Base-by-base conservation (phyloP, 2,888 invertebrate species). In the Luperina testacea region DNA sequence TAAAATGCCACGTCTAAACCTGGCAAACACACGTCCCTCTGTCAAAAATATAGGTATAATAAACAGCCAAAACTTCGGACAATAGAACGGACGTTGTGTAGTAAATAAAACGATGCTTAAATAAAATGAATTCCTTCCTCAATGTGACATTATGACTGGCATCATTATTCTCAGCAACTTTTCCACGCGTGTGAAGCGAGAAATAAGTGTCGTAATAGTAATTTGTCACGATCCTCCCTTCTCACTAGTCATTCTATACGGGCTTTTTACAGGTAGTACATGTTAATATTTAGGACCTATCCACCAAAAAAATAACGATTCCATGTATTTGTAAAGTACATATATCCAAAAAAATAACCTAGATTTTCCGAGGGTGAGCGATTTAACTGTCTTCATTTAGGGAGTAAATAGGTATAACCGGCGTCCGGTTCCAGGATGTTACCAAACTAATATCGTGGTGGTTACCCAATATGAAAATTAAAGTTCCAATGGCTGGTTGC, bases 131-230 rank as follows among this genome's bases (percentile, higher is more conserved):
- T 84, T 81, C 75, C 77, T 72, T 75, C 73, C 71, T 63, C 77
- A 65, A 64, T 73, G 80, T 81, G 83, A 81, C 87, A 81, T 78
- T 77, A 72, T 81, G 87, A 86, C 86, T 86, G 77, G 81, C 85
- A 87, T 83, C 85, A 87, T 85, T 86, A 88, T 87, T 88, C 82
- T 85, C 78, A 53, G 80, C 69, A 85, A 82, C 81, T 81, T 85
- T 82, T 80, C 81, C 83, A 83, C 81, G 82, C 80, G 83, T 88
- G 79, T 85, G 85, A 87, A 88, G 88, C 87, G 87, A 87, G 85
- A 88, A 88, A 88, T 88, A 88, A 88, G 88, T 87, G 83, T 85
- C 80, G 87, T 83, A 85, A 87, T 87, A 88, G 85, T 83, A 85
- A 88, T 88, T 88, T 88, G 85, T 88, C 88, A 88, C 85, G 87